Evolutionary conservation across 1,140 invertebrate genomes (phyloP).

Genomic region (Tetragnatha versicolor): DNA sequence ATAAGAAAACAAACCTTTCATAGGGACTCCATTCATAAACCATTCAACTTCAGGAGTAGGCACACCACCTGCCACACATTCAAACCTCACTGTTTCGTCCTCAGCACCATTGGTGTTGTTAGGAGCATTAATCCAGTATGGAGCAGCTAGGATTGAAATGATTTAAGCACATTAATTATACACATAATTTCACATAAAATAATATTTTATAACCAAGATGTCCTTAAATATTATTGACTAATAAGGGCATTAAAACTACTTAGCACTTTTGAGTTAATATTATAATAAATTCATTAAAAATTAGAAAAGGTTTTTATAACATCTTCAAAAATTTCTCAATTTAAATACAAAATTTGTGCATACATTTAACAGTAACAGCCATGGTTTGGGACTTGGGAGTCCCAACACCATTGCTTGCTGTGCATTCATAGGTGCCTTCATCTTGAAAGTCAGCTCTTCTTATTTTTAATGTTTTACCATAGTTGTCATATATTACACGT

Average conservation of each 20-base stretch:
- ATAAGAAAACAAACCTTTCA: conserved; percentile 66
- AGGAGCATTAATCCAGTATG: conserved; percentile 92
- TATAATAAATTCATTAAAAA: no score
- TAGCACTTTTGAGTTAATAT: no score
- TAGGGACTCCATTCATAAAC: conserved; percentile 94
- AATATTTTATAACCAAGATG: no score
- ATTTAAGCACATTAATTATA: no score
- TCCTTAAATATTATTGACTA: no score
- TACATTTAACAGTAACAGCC: conserved; percentile 77
- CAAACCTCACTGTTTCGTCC: conserved; percentile 85
- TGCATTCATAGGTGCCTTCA: conserved; percentile 86
- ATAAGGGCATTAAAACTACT: no score
- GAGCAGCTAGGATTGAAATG: conserved; percentile 71
- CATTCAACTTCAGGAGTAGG: conserved; percentile 92
- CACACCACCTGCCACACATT: conserved; percentile 85
- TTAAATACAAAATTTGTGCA: no score
- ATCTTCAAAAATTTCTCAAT: no score
- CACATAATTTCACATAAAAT: no score
- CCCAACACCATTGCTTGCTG: conserved; percentile 89
- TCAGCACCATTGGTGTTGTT: conserved; percentile 87
- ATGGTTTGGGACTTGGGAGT: conserved; percentile 84
- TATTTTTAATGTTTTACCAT: conserved; percentile 90
- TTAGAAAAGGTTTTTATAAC: no score
- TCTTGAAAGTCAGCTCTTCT: conserved; percentile 85
- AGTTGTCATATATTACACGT: conserved; percentile 79